phyloP scores from a whole-genome alignment of 2,888 invertebrate genomes.

The Drosophila lutescens region DNA sequence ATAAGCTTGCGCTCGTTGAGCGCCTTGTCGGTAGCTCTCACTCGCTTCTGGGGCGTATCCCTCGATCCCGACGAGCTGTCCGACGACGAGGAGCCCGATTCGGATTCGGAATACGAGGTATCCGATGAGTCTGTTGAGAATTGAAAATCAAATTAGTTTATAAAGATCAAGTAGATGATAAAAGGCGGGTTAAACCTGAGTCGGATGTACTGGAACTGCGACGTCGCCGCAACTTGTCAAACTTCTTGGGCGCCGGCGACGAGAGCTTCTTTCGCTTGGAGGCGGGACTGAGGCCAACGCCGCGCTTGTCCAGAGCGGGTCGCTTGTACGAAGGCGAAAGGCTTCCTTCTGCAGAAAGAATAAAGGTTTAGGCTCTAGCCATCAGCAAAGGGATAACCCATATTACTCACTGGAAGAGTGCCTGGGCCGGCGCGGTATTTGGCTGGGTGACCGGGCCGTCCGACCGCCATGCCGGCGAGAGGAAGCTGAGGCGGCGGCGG shows the following conservation, averaged over 20 bases:
- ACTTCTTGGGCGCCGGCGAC: slow-evolving; percentile 76
- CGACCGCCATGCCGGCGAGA: slow-evolving; percentile 69
- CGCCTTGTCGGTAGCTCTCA: slow-evolving; percentile 75
- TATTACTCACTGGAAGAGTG: slow-evolving; percentile 81
- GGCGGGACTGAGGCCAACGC: slow-evolving; percentile 72
- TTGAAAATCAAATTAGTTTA: neutral
- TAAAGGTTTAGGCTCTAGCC: too few relatives aligned
- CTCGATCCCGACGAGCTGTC: slow-evolving; percentile 83
- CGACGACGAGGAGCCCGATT: slow-evolving; percentile 83
- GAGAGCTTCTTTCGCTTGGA: slow-evolving; percentile 81
- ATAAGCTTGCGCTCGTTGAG: slow-evolving; percentile 80
- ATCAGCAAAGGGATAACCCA: fast-evolving
- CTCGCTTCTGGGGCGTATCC: slow-evolving; percentile 79
- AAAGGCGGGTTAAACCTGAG: slow-evolving; percentile 70
- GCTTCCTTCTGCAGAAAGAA: slow-evolving; percentile 61
- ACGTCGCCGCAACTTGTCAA: slow-evolving; percentile 74
- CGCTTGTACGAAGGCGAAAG: slow-evolving; percentile 76
- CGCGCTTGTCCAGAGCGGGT: slow-evolving; percentile 77
- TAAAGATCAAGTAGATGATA: too few relatives aligned
- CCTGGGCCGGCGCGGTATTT: slow-evolving; percentile 73
- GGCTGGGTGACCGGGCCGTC: slow-evolving; percentile 78
- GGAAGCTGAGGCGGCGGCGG: slow-evolving; percentile 44
- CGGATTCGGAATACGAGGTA: slow-evolving; percentile 83
- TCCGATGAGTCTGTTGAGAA: slow-evolving; percentile 75
- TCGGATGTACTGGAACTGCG: slow-evolving; percentile 83